phyloP scores from a whole-genome alignment of 2,888 invertebrate genomes.

The Drosophila kambysellisi region DNA sequence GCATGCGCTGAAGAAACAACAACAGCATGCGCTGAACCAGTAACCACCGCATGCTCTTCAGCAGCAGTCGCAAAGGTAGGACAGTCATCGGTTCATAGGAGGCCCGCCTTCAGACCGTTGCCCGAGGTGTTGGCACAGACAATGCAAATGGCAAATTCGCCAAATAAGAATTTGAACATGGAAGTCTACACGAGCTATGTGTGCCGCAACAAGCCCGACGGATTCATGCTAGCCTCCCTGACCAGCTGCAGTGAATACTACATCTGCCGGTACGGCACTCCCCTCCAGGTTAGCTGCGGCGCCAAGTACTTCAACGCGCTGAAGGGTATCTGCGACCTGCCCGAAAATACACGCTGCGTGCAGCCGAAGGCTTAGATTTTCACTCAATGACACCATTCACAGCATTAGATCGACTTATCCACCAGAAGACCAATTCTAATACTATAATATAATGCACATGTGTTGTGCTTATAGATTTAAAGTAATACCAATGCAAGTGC shows the following conservation, averaged over 20 bases:
- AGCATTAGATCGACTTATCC: constrained; percentile 14
- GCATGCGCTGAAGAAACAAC: constrained; percentile 5
- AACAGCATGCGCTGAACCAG: constrained; percentile 7
- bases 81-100: constrained; percentile 40
- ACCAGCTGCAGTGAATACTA: constrained; percentile 78
- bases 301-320: constrained; percentile 74
- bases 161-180: constrained; percentile 45
- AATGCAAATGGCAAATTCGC: constrained; percentile 6
- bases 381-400: constrained; percentile 4
- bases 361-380: constrained; percentile 48
- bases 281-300: constrained; percentile 73
- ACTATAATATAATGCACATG: constrained; percentile 10
- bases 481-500: constrained; percentile 52
- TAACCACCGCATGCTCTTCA: not conserved
- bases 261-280: constrained; percentile 70
- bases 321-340: constrained; percentile 79
- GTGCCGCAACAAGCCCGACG: constrained; percentile 74
- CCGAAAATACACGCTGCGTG: constrained; percentile 75
- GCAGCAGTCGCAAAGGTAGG: constrained; percentile 10
- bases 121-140: constrained; percentile 13
- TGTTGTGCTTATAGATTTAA: constrained; percentile 15
- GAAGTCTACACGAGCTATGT: constrained; percentile 64
- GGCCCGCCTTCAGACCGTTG: constrained; percentile 48
- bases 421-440: constrained; percentile 15
- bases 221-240: constrained; percentile 76